Base-by-base conservation (phyloP, 1,140 invertebrate species). In the Acromyrmex echinatior region DNA sequence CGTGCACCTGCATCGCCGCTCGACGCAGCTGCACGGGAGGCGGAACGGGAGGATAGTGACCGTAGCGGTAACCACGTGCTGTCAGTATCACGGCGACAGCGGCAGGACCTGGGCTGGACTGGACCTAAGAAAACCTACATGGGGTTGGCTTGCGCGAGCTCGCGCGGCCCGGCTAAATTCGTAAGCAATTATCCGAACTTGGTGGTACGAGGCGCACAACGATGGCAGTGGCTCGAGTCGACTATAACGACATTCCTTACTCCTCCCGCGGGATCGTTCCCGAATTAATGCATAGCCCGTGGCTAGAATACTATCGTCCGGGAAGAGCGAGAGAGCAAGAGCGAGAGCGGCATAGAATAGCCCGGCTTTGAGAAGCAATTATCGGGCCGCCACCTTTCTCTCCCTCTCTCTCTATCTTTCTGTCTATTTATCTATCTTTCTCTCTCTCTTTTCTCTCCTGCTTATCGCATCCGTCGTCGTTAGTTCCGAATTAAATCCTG, bases 201-300 rank as follows among this genome's bases (percentile, higher is more conserved):
- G 88, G 49, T 45, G 56, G 58, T 39, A 84, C n/a, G 66, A 51
- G 73, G 84, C 62, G 1, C 14, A 35, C 66, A 68, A 88, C 58
- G 86, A 56, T 71, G 28, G 56, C 82, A 84, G 77, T 76, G 76
- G 51, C 51, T 66, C 70, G 78, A 91, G 86, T 88, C 87, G 76
- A 62, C 92, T 87, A 70, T 81, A 80, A 86, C 58, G 73, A 85
- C 79, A 91, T 92, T 93, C 91, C 92, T 93, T 92, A 91, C 91
- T 92, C 84, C 89, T 87, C 91, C 86, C 91, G 62, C 51, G 91
- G 87, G 88, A 92, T 91, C 89, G 86, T 89, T 91, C 65, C 78
- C 86, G 88, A 92, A 93, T 93, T 93, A 93, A 92, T 92, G 92
- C 87, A 91, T 86, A 89, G 84, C 79, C 65, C 88, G 86, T 92